Conservation (phyloP, 2,797 vertebrate genomes). For the Gymnothorax reevesii region DNA sequence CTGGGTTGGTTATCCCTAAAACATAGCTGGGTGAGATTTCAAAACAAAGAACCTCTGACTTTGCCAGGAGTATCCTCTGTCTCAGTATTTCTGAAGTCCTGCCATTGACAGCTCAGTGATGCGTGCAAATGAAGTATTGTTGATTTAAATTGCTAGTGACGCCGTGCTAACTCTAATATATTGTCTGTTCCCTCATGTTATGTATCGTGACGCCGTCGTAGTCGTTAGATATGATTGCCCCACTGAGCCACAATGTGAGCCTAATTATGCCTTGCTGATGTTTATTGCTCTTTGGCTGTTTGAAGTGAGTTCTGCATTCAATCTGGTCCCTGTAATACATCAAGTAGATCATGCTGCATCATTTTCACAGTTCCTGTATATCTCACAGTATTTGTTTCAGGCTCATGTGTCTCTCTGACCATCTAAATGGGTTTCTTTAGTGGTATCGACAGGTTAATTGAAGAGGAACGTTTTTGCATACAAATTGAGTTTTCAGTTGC, state of each 20-base stretch:
- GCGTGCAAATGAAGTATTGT: not conserved
- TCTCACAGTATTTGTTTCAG: not conserved
- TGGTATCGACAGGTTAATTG: not conserved
- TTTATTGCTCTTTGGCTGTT: not conserved
- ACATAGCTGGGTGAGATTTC: not conserved
- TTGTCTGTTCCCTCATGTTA: no score
- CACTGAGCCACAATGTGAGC: not conserved
- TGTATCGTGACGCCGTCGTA: no score
- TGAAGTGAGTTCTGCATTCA: not conserved
- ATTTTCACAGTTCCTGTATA: not conserved
- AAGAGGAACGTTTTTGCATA: not conserved
- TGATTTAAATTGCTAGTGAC: not conserved
- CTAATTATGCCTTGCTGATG: not conserved
- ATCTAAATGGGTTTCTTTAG: not conserved
- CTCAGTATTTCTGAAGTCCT: not conserved
- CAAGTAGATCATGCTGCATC: not conserved
- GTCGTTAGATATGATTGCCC: not conserved
- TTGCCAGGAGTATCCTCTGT: not conserved
- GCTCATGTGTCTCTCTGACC: not conserved
- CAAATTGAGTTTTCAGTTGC: not conserved
- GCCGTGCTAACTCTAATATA: not conserved
- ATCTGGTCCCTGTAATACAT: not conserved
- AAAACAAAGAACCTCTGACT: not conserved
- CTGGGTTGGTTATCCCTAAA: not conserved
- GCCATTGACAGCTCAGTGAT: slow-evolving; percentile 2